Percentiles rank a stretch among this genome's conserved stretches.
These are phyloP conservation scores for Cyphomyrus plagiostoma DNA, from an alignment of 2,113 vertebrate genomes.

Conservation along the genomic window DNA sequence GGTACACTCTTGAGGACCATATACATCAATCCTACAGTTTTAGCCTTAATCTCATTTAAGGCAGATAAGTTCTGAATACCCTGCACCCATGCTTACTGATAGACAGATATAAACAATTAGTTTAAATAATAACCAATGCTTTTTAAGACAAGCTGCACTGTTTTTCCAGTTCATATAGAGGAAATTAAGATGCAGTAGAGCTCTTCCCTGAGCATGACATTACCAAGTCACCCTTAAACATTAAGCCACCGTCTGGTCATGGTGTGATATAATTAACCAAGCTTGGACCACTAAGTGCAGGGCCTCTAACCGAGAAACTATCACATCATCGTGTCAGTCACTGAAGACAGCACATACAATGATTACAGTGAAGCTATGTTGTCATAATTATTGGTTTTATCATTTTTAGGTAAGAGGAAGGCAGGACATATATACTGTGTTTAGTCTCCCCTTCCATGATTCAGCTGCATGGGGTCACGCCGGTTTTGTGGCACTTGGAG, in stretches of 20 bases:
- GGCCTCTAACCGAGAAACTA: not conserved
- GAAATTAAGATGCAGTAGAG: not conserved
- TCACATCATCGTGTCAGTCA: not conserved
- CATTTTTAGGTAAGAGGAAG: not conserved
- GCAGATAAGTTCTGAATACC: not conserved
- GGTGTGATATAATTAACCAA: not conserved
- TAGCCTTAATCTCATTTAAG: not conserved
- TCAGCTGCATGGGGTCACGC: not conserved
- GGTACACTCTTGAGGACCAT: not conserved
- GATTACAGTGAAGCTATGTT: not conserved
- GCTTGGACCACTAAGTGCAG: not conserved
- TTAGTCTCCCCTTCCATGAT: not conserved
- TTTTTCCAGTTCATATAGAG: not conserved
- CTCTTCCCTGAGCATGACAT: not conserved
- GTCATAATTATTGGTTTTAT: not conserved
- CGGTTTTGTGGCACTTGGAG: conserved; percentile 46
- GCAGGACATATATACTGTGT: not conserved
- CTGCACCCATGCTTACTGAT: not conserved
- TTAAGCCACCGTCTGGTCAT: not conserved
- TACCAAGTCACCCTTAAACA: not conserved
- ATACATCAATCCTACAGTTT: not conserved
- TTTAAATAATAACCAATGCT: not conserved
- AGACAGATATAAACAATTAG: not conserved
- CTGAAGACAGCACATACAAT: not conserved
- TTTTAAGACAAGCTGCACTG: not conserved